phyloP scores from a whole-genome alignment of 2,113 vertebrate genomes.

The Semicossyphus pulcher region DNA sequence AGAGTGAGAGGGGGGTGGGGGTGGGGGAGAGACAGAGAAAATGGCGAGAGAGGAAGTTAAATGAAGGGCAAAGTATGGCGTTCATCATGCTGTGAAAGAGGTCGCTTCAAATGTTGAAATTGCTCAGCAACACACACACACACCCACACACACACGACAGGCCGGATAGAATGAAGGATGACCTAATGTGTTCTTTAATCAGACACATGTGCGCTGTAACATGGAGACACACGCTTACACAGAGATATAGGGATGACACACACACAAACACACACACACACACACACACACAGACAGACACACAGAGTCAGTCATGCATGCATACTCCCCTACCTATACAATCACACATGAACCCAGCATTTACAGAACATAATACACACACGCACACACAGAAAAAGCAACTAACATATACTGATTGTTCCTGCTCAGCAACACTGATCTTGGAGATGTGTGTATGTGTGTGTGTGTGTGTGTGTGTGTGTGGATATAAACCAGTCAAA shows the following conservation, averaged over 20 bases:
- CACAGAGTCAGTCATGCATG: background rate
- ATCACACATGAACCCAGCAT: background rate
- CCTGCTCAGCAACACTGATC: background rate
- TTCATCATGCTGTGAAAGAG: slow-evolving; percentile 52
- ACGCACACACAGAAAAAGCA: background rate
- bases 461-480: slow-evolving; percentile 6
- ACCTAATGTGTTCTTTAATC: slow-evolving; percentile 63
- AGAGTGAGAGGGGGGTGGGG: slow-evolving; percentile 22
- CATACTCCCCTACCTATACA: background rate
- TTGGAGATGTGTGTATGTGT: background rate
- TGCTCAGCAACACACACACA: slow-evolving; percentile 12
- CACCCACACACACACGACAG: slow-evolving; percentile 3
- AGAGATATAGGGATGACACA: background rate
- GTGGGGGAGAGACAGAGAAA: slow-evolving; percentile 4
- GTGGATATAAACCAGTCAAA: slow-evolving; percentile 46
- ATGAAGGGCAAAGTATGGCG: slow-evolving; percentile 54
- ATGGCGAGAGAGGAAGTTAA: slow-evolving; percentile 42
- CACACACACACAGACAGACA: background rate
- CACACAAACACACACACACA: slow-evolving; percentile 8
- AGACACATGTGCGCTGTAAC: slow-evolving; percentile 34
- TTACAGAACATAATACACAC: background rate
- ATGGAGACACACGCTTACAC: slow-evolving; percentile 29
- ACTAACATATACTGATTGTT: slow-evolving; percentile 35
- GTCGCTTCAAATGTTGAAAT: slow-evolving; percentile 33
- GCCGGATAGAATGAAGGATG: slow-evolving; percentile 48